Evolutionary conservation across 2,888 invertebrate genomes (phyloP).

Genomic region (Mythimna impura): DNA sequence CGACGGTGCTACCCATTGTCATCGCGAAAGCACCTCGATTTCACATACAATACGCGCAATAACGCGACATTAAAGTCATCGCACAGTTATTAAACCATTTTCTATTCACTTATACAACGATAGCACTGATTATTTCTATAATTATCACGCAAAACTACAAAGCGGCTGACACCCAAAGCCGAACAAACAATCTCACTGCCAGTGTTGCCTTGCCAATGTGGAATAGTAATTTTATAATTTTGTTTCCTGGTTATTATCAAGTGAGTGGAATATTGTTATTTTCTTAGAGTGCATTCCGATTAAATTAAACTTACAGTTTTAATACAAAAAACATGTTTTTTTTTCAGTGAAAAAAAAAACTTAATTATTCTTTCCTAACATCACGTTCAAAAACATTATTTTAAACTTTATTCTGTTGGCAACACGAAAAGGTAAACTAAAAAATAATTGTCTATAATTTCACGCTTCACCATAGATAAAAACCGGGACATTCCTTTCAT

Average conservation of each 20-base stretch:
- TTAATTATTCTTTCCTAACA: too few species aligned
- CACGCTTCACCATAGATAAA: constrained; percentile 2
- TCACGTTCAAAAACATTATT: neutral
- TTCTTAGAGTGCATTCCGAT: neutral
- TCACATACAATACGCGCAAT: constrained; percentile 79
- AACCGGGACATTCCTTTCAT: constrained; percentile 1
- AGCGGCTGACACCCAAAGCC: constrained; percentile 90
- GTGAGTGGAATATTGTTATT: neutral
- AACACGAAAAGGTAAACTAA: constrained; percentile 7
- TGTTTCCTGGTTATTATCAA: neutral
- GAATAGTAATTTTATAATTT: neutral
- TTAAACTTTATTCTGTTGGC: neutral
- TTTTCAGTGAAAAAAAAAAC: too few species aligned
- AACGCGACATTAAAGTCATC: constrained; percentile 79
- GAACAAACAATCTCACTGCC: constrained; percentile 85
- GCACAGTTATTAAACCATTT: constrained; percentile 83
- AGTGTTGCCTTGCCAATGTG: constrained; percentile 76
- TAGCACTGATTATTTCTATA: constrained; percentile 82
- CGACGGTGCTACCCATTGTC: constrained; percentile 85
- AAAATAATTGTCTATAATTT: constrained; percentile 8
- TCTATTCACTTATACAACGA: constrained; percentile 77
- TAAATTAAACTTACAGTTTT: too few species aligned
- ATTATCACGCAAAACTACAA: constrained; percentile 83
- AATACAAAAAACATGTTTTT: too few species aligned
- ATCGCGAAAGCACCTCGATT: constrained; percentile 86